Base-by-base conservation (phyloP, 2,797 vertebrate genomes). In the Chelon auratus region DNA sequence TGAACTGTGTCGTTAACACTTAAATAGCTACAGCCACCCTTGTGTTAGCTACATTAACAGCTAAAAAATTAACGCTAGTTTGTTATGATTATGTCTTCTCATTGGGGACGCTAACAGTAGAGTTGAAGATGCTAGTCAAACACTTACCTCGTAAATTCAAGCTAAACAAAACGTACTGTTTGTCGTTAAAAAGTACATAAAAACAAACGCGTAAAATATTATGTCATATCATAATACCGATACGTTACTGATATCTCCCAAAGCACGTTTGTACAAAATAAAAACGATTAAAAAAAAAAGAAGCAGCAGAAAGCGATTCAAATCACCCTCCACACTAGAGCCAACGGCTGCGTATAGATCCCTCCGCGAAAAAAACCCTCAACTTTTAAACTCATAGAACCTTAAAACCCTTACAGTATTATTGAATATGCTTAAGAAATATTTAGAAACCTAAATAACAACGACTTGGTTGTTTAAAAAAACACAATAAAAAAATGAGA, bases 241-340 rank as follows among this genome's bases (percentile, higher is more conserved):
- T 26, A 20, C 0, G 3, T 2, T 2, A 40, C 3, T 9, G 4
- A 12, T 10, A 3, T 20, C 3, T 62, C 0, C 7, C 1, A 36
- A 52, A 0, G 4, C 8, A 45, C 48, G n/a, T 12, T 9, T 3
- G 9, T 26, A 6, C 0, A 78, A 50, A 75, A 26, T 11, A 37
- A 55, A 64, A 39, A 33, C 0, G 0, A 20, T 2, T 22, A 1
- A 9, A 3, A 24, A 30, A 10, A 14, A 4, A 17, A 30, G 0
- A 3, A 0, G 22, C 22, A 22, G 7, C 9, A 64, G 22, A 18
- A 5, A 24, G 4, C 2, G 3, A 68, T 91, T 92, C 88, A 89
- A 91, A 92, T 81, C 9, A n/a, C 82, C 75, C 90, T 91, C 90
- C 84, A 76, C 72, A 3, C 15, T 36, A 14, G 22, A 63, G 20